phyloP scores from a whole-genome alignment of 2,888 invertebrate genomes.

The Linyphia triangularis region DNA sequence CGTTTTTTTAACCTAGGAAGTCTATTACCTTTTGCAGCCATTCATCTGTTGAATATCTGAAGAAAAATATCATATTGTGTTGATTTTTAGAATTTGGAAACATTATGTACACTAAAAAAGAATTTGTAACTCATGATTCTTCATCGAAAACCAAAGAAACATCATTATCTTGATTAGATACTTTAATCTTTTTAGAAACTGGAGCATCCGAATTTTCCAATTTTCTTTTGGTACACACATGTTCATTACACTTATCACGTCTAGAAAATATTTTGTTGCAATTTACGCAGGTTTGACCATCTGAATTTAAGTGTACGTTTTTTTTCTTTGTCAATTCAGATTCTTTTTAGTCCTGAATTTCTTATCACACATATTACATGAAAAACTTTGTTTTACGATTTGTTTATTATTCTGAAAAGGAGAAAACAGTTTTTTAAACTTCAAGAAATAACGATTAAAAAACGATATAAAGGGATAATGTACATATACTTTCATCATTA shows the following conservation, averaged over 20 bases:
- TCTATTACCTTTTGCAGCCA: not conserved
- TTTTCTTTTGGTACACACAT: not conserved
- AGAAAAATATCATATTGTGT: not conserved
- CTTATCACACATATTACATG: not conserved
- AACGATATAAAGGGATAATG: not conserved
- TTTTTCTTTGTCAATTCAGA: not conserved
- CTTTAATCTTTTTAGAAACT: not conserved
- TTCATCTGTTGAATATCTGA: not conserved
- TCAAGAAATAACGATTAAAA: not conserved
- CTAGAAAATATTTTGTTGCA: not conserved
- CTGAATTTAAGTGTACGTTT: not conserved
- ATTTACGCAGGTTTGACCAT: not conserved
- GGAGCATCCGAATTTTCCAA: not conserved
- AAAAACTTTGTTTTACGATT: no score
- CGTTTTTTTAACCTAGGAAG: not conserved
- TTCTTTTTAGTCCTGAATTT: not conserved
- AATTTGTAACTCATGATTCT: not conserved
- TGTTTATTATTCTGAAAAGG: not conserved
- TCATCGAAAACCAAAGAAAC: no score
- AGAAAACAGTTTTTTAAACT: not conserved
- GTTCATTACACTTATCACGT: not conserved
- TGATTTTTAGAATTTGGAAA: not conserved
- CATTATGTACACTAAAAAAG: not conserved
- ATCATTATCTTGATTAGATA: no score
- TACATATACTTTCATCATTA: not conserved